Evolutionary conservation across 92 coral and sea anemone species (phyloP).

Genomic region (Zoanthus sociatus): DNA sequence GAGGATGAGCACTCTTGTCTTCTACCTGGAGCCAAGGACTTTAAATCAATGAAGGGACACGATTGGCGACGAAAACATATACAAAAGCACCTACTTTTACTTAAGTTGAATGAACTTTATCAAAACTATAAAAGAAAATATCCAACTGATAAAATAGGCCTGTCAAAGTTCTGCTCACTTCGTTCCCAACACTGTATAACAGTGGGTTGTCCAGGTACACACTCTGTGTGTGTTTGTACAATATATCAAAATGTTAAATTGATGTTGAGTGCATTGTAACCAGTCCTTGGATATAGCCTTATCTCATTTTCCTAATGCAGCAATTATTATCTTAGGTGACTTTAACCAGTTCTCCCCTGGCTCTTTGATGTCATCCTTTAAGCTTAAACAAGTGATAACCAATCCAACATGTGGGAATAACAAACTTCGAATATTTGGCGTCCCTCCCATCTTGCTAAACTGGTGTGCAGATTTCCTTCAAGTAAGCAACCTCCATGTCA

Average conservation of each 20-base stretch:
- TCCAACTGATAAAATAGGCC: background rate
- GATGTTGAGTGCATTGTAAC: background rate
- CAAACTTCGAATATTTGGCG: too few species aligned
- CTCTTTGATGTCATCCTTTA: too few species aligned
- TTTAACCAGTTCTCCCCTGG: too few species aligned
- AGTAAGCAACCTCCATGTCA: too few species aligned
- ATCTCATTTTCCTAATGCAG: too few species aligned
- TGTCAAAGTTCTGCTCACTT: background rate
- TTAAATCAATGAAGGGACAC: background rate
- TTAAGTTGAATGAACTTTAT: background rate
- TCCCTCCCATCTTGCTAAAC: too few species aligned
- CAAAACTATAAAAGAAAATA: too few species aligned
- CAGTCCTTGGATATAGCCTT: too few species aligned
- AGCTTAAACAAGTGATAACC: too few species aligned
- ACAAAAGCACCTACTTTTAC: background rate
- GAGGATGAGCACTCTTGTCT: constrained; percentile 29
- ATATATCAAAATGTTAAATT: background rate
- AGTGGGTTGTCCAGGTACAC: background rate
- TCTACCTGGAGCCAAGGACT: constrained; percentile 16
- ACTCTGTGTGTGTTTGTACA: background rate
- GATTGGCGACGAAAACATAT: background rate
- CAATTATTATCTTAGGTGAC: too few species aligned
- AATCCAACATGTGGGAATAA: too few species aligned
- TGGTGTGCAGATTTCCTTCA: too few species aligned
- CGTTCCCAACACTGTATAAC: background rate